Base-by-base conservation (phyloP, 2,113 vertebrate species). In the Prionailurus bengalensis region DNA sequence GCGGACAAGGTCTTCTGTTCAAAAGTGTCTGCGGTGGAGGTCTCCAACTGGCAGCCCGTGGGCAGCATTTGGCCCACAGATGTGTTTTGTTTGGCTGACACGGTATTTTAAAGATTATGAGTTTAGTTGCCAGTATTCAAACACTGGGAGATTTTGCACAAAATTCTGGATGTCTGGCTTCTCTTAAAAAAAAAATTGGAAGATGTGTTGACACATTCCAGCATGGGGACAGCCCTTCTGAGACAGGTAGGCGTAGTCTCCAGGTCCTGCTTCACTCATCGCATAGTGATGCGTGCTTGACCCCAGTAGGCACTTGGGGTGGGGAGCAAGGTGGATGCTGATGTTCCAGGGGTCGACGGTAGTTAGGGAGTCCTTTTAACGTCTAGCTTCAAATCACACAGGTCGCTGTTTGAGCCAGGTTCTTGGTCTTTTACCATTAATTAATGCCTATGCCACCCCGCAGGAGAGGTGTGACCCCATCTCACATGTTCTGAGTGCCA, bases 121-220 rank as follows among this genome's bases (percentile, higher is more conserved):
- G 33, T 86, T 92, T 82, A n/a, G 55, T n/a, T 98, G 87, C 80
- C 65, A 92, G 66, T 84, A 58, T 93, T 89, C 93, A 61, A 94
- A 66, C 53, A 71, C 61, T 61, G 82, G 71, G 68, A 33, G n/a
- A 58, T 91, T 89, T 92, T 76, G 42, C 45, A 53, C 21, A 71
- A 48, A 66, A 68, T 90, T 95, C 83, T 53, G 27, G 74, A 45
- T 48, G 93, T 88, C 83, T 97, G 82, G 74, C 16, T 97, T 85
- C 48, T 95, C 33, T 80, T 61, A 70, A 65, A 73, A 48, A 74
- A 76, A 78, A 84, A 73, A 10, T 16, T 7, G 29, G n/a, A 68
- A 65, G 65, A 36, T 29, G 5, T 51, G 1, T 80, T 1, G 16
- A 55, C 23, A 68, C 31, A 11, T 51, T 55, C 7, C 5, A 58